Evolutionary conservation across 2,888 invertebrate genomes (phyloP), one percentile per base, ranked within the genome.

Genomic region (Brenthis ino): DNA sequence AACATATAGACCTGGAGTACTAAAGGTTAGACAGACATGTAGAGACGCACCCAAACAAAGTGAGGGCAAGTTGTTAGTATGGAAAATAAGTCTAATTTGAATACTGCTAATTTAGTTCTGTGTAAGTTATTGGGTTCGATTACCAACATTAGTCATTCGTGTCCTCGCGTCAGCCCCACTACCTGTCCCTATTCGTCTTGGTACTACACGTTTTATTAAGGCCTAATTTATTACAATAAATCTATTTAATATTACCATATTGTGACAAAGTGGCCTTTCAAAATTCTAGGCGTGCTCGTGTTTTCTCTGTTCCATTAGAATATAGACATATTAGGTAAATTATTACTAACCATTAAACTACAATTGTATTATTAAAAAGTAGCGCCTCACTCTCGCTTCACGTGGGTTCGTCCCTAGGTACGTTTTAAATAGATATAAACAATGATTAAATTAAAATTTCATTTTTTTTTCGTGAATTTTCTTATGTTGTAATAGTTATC

Each of bases 111-210:
- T 8, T 43, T 43, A 43, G 5, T 33, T 14, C 28, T 55, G 28
- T n/a, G 24, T 11, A 54, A 57, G 57, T 56, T 50, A 64, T 54
- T 57, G 20, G 14, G n/a, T 63, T 3, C 48, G 48, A 43, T 63
- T 63, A 63, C 56, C 33, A 43, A 66, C 60, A 67, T 67, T 64
- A 60, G 60, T 71, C 64, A 63, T 58, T 61, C 50, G 20, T 66
- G 68, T 68, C 47, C 51, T 37, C n/a, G 51, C 56, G 55, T 20
- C 57, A 64, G 56, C 50, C 24, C 11, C 2, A 43, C 37, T 48
- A 16, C 16, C 14, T 60, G 48, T 55, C 47, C 57, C 53, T 37
- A 48, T 58, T 37, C 53, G 48, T 64, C 64, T 54, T 55, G 50
- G n/a, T 60, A 56, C 14, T 33, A 3, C 43, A 56, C 48, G 48